Percentiles rank a stretch among this genome's conserved stretches.
phyloP scores from a whole-genome alignment of 2,888 invertebrate genomes.

The Synergus itoensis region DNA sequence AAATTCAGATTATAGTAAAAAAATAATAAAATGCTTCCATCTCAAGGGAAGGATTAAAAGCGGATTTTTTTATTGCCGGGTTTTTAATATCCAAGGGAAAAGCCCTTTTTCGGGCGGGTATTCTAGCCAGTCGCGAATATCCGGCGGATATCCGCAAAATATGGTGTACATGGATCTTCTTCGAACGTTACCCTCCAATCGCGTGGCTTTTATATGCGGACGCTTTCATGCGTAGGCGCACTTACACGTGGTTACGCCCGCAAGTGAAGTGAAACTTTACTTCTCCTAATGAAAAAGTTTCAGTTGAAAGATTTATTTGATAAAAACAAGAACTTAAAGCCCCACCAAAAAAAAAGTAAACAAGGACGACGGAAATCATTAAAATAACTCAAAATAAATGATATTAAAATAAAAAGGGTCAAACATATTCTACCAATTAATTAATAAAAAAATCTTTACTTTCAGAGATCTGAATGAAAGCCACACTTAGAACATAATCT shows the following conservation, averaged over 20 bases:
- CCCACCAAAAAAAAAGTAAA: not conserved
- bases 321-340: not conserved
- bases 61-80: not conserved
- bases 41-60: not conserved
- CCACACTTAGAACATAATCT: not conserved
- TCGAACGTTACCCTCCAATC: slow-evolving; percentile 40
- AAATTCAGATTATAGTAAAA: not conserved
- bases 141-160: slow-evolving; percentile 63
- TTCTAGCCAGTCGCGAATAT: slow-evolving; percentile 56
- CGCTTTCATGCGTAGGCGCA: slow-evolving; percentile 49
- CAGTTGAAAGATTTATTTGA: slow-evolving; percentile 14
- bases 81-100: slow-evolving; percentile 19
- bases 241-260: slow-evolving; percentile 57
- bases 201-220: slow-evolving; percentile 23
- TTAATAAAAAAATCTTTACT: not conserved
- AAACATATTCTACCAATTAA: not conserved
- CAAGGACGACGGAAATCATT: not conserved
- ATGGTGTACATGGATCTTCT: slow-evolving; percentile 49
- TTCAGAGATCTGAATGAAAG: not conserved
- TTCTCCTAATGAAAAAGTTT: slow-evolving; percentile 13
- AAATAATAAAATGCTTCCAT: not conserved
- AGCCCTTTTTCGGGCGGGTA: slow-evolving; percentile 7
- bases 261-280: slow-evolving; percentile 33
- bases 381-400: not conserved
- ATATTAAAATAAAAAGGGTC: not conserved